Evolutionary conservation across 2,888 invertebrate genomes (phyloP).

Genomic region (Diaprepes abbreviatus): DNA sequence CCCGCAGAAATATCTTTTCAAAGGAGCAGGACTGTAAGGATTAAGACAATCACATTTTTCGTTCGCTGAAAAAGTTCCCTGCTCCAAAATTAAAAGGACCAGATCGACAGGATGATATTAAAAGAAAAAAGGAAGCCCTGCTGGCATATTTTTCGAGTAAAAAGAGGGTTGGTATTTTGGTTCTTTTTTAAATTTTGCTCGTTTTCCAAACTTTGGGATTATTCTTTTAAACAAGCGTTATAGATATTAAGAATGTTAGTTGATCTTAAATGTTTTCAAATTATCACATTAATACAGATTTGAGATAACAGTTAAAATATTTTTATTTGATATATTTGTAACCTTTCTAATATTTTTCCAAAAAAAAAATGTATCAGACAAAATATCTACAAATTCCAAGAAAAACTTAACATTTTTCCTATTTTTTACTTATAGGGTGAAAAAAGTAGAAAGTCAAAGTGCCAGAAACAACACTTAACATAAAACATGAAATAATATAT

Average conservation of each 20-base stretch:
- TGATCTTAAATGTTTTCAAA: too few relatives aligned
- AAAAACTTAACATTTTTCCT: too few relatives aligned
- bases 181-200: neutral
- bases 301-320: too few relatives aligned
- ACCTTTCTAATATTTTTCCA: too few relatives aligned
- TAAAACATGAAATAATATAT: too few relatives aligned
- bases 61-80: constrained; percentile 48
- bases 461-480: too few relatives aligned
- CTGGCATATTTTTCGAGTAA: constrained; percentile 31
- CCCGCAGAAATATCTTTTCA: constrained; percentile 50
- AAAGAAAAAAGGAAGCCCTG: constrained; percentile 38
- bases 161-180: constrained; percentile 28
- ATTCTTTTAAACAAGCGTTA: neutral
- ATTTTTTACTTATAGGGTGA: too few relatives aligned
- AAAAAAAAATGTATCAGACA: too few relatives aligned
- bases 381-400: too few relatives aligned
- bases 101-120: constrained; percentile 49
- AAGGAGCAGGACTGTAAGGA: constrained; percentile 64
- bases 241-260: neutral
- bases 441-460: too few relatives aligned
- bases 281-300: too few relatives aligned
- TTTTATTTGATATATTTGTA: too few relatives aligned
- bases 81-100: constrained; percentile 46
- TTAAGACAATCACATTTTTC: constrained; percentile 62
- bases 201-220: neutral